Evolutionary conservation across 2,888 invertebrate species (phyloP).

Genomic region (Netelia melanura): DNA sequence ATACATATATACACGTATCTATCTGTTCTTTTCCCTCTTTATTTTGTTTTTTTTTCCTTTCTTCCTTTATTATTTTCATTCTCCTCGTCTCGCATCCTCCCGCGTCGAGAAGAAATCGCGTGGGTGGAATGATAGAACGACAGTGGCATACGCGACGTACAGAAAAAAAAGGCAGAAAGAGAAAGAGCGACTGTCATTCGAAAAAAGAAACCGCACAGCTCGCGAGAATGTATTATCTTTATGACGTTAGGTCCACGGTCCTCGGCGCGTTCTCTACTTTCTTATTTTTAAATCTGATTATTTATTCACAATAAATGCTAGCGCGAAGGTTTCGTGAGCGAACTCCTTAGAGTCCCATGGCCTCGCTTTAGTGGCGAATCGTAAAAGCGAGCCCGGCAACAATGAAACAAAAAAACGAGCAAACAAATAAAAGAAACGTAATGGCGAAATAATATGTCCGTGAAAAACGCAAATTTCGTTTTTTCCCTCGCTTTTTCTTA

Average conservation of each 20-base stretch:
- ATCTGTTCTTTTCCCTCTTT: background rate
- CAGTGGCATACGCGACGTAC: slow-evolving; percentile 40
- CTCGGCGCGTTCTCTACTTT: background rate
- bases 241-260: slow-evolving; percentile 26
- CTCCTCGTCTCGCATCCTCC: slow-evolving; percentile 28
- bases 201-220: slow-evolving; percentile 20
- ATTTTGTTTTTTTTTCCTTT: background rate
- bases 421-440: background rate
- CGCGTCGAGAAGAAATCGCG: slow-evolving; percentile 48
- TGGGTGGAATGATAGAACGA: slow-evolving; percentile 37
- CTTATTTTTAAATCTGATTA: slow-evolving; percentile 52
- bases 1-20: no score
- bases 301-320: slow-evolving; percentile 48
- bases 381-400: slow-evolving; percentile 23
- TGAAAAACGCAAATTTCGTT: background rate
- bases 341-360: slow-evolving; percentile 17
- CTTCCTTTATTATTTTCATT: slow-evolving; percentile 21
- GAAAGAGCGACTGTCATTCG: background rate
- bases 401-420: slow-evolving; percentile 10
- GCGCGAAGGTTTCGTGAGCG: slow-evolving; percentile 27
- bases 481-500: background rate
- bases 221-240: slow-evolving; percentile 43
- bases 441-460: slow-evolving; percentile 11
- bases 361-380: slow-evolving; percentile 26
- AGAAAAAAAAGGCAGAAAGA: no score